Evolutionary conservation across 2,797 vertebrate genomes (phyloP).

Genomic region (Neosilurus hyrtlii): DNA sequence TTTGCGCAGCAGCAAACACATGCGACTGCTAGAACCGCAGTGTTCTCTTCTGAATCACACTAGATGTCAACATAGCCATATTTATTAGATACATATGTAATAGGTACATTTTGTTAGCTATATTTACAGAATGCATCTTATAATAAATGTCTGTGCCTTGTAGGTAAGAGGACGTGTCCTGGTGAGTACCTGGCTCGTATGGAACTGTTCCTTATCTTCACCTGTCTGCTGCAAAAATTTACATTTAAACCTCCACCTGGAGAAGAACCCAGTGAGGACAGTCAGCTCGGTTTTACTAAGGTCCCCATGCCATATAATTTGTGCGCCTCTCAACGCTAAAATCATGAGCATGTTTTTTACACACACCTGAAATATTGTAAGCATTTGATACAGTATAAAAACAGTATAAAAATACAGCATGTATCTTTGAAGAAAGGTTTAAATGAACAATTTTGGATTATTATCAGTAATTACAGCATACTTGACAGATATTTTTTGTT

Average conservation of each 20-base stretch:
- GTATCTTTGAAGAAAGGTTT: neutral
- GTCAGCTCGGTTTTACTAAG: conserved; percentile 41
- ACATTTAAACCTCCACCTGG: conserved; percentile 36
- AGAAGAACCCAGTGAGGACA: conserved; percentile 49
- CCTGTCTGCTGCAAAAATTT: conserved; percentile 57
- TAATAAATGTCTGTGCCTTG: neutral
- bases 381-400: neutral
- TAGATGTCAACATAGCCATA: too few relatives aligned
- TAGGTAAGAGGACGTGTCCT: conserved; percentile 54
- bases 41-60: too few relatives aligned
- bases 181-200: conserved; percentile 58
- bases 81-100: too few relatives aligned
- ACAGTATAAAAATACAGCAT: neutral
- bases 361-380: neutral
- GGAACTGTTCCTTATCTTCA: conserved; percentile 60
- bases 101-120: neutral
- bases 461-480: neutral
- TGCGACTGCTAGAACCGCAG: too few relatives aligned
- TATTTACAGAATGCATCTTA: neutral
- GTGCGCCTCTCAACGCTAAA: conserved; percentile 34
- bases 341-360: neutral
- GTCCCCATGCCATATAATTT: conserved; percentile 50
- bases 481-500: neutral
- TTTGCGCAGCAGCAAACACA: too few relatives aligned
- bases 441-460: neutral